A percentile compares a stretch with the other conserved stretches of the same genome.
Conservation (phyloP, 2,797 vertebrate species). For the Spinibarbus caldwelli region DNA sequence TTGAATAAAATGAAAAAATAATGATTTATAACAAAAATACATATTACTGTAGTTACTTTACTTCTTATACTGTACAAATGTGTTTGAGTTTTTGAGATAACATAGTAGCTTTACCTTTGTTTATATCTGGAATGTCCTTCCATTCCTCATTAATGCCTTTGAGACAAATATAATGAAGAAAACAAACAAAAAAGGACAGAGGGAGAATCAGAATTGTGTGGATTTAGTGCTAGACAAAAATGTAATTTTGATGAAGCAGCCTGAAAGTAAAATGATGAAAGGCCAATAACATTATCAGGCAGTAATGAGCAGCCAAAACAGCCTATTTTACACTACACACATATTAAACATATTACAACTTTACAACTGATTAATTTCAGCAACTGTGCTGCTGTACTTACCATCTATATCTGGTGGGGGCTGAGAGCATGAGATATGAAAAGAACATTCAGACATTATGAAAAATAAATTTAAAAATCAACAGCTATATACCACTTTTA, state of each 20-base stretch:
- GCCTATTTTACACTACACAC: too few species aligned
- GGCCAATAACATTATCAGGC: neutral
- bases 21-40: neutral
- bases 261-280: neutral
- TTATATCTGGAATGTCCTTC: neutral
- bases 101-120: slow-evolving; percentile 6
- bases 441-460: too few species aligned
- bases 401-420: neutral
- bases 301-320: neutral
- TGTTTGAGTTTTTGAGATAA: neutral
- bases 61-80: neutral
- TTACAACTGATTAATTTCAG: neutral
- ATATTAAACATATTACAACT: neutral
- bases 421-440: neutral
- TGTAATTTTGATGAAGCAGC: neutral
- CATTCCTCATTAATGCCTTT: neutral
- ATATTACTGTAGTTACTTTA: neutral
- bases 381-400: neutral
- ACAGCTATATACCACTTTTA: neutral
- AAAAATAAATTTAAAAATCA: neutral
- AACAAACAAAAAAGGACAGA: too few species aligned
- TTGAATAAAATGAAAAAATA: neutral
- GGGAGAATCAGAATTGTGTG: neutral
- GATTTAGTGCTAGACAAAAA: neutral
- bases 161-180: neutral